Conservation (phyloP, 2,888 invertebrate species). For the Augiades crinisus region DNA sequence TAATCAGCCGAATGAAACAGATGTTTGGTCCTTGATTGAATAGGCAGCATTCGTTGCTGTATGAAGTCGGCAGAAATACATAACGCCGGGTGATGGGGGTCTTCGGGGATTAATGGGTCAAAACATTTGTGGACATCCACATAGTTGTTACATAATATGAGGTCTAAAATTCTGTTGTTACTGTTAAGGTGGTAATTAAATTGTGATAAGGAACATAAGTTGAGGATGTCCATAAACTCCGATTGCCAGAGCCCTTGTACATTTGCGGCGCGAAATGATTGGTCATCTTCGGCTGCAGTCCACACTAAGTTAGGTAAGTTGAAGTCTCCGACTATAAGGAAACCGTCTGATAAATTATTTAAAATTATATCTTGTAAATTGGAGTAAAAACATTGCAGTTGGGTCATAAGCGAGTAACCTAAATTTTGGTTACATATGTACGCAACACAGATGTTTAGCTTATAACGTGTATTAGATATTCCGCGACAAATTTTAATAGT, state of each 20-base stretch:
- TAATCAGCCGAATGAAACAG: background rate
- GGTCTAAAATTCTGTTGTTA: constrained; percentile 1
- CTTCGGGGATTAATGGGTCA: background rate
- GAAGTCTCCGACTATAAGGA: background rate
- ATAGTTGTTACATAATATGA: background rate
- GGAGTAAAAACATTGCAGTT: background rate
- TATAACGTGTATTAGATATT: background rate
- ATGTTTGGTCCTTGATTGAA: background rate
- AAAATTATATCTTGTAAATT: background rate
- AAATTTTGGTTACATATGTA: background rate
- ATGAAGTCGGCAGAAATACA: background rate
- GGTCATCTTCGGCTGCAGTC: background rate
- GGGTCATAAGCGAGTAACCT: background rate
- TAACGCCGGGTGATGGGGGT: background rate
- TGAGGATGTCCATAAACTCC: background rate
- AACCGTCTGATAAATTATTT: background rate
- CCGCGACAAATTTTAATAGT: background rate
- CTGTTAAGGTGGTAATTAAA: background rate
- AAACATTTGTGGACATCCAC: background rate
- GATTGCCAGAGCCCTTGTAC: background rate
- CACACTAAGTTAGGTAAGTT: background rate
- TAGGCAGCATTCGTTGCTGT: background rate
- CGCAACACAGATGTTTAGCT: background rate
- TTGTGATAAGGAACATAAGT: background rate
- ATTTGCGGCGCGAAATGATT: background rate